Evolutionary conservation across 2,888 invertebrate species (phyloP).

Genomic region (Byasa hedistus): DNA sequence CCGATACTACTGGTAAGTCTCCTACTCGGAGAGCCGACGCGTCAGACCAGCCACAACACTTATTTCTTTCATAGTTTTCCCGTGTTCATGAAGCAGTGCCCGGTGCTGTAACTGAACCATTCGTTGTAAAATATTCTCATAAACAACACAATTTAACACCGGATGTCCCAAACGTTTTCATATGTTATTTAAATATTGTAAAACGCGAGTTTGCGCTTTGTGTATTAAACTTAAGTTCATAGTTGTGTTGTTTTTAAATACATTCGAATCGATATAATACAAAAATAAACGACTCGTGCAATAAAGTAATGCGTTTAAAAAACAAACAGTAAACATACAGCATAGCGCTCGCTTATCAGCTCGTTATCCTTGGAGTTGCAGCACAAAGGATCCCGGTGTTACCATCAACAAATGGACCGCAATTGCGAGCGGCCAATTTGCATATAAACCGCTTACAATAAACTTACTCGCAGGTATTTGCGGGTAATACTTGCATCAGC

Average conservation of each 20-base stretch:
- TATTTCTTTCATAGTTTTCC: no score
- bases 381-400: constrained; percentile 1
- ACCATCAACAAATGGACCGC: constrained; percentile 6
- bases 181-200: no score
- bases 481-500: not conserved
- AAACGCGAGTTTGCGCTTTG: no score
- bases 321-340: constrained; percentile 4
- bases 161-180: no score
- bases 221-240: no score
- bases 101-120: constrained; percentile 9
- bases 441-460: constrained; percentile 19
- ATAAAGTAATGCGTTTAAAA: not conserved
- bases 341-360: constrained; percentile 1
- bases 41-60: no score
- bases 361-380: constrained; percentile 3
- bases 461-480: constrained; percentile 6
- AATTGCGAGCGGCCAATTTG: constrained; percentile 7
- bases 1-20: no score
- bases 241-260: no score
- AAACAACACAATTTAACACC: not conserved
- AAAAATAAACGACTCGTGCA: not conserved
- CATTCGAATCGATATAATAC: not conserved
- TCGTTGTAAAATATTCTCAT: constrained; percentile 16
- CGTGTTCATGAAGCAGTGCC: not conserved
- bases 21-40: no score